Evolutionary conservation across 1,140 invertebrate species (phyloP), one percentile per base, ranked within the genome.

Genomic region (Phenacoccus solenopsis): DNA sequence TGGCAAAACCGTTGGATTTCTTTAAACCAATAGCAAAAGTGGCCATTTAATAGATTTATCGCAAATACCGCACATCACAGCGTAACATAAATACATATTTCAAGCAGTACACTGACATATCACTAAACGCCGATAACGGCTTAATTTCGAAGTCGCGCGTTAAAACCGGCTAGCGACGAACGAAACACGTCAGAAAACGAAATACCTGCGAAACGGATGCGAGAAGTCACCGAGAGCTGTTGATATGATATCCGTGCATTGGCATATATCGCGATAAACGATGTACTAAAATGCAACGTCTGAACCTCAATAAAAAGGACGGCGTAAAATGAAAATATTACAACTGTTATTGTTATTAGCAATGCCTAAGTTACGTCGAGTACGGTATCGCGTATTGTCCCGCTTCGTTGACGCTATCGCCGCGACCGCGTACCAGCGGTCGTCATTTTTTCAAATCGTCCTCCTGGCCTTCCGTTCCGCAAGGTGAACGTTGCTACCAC

Each of bases 401-500:
- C 59, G 59, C 59, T 64, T 64, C 10, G 59, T 25, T 64, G 59
- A 64, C 59, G 59, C 59, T 64, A 64, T 64, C 59, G 59, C 59
- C 25, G 25, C 59, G 59, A 64, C 59, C 59, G 59, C 25, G 59
- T 64, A 64, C 59, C 21, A 59, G 59, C 59, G 59, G 59, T 64
- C 59, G 59, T 64, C 59, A 64, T 24, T 64, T 64, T 64, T 64
- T 64, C 25, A 27, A 64, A 64, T 64, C 59, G 59, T 64, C 59
- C 59, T 64, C 20, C 59, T 64, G 20, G 59, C 59, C 59, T 64
- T 64, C 59, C 59, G 59, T 64, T 64, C 59, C 59, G 59, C 59
- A 64, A 64, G 59, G 59, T 64, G 59, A 64, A 64, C 59, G 59
- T 64, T 27, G 59, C 59, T 64, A 64, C 59, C 59, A 27, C 59